Base-by-base conservation (phyloP, 2,888 invertebrate species). In the Drosophila kokeensis region DNA sequence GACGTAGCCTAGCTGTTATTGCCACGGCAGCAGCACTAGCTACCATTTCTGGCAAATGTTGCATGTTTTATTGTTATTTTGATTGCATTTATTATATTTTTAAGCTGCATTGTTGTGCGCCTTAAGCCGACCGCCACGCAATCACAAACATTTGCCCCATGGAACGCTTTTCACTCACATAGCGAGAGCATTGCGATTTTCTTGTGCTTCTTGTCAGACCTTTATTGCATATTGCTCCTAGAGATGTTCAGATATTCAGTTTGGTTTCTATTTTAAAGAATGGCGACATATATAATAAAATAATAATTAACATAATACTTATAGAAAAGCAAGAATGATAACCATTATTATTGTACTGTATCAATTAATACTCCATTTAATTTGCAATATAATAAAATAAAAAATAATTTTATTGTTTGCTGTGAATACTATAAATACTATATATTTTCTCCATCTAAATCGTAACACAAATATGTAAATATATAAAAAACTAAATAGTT, bases 41-140 rank as follows among this genome's bases (percentile, higher is more conserved):
- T 80, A 79, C 87, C 87, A 79, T 88, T 90, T 89, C 85, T 74
- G 79, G 82, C 87, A 87, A 87, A 87, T 87, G 91, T 84, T 82
- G 89, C 88, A 83, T 90, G 91, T 90, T 91, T 89, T 91, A 90
- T 90, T 91, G 91, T 91, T 90, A 91, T 89, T 90, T 90, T 90
- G 89, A 90, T 90, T 90, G 83, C 91, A 90, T 86, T 86, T 91
- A 90, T 89, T 91, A 90, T 91, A 81, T 85, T 90, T 81, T 90
- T 87, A 90, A 90, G 87, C 90, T 76, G 86, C 86, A 90, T 90
- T 88, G 88, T 88, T 82, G 69, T 68, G 64, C 60, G 61, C 75
- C 70, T 55, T 77, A 90, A 82, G 77, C 81, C 69, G 63, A 48
- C 69, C 68, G 77, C 73, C 68, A 49, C 52, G 82, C 87, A 68